These are phyloP conservation scores for Sorex maritimensis DNA, from an alignment of 2,797 vertebrate genomes.

Conservation along the genomic window DNA sequence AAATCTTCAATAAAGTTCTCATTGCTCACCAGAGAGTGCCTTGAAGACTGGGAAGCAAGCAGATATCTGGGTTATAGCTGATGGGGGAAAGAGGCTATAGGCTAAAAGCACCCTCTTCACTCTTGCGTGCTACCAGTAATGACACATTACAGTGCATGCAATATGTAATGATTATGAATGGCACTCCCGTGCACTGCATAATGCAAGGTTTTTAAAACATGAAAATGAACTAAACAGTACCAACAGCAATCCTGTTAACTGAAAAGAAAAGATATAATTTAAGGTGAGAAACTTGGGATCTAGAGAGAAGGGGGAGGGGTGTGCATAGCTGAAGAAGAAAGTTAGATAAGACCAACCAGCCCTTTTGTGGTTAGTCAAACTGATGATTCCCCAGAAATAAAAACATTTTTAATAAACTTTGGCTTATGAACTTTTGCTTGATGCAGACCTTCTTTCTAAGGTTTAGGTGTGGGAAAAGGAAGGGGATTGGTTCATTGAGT, in stretches of 20 bases:
- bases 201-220: constrained; percentile 49
- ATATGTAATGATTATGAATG: constrained; percentile 70
- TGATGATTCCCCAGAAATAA: constrained; percentile 18
- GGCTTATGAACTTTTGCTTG: neutral
- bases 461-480: neutral
- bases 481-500: neutral
- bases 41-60: constrained; percentile 30
- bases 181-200: neutral
- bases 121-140: constrained; percentile 33
- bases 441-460: constrained; percentile 14
- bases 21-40: constrained; percentile 58
- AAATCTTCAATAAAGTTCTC: constrained; percentile 70
- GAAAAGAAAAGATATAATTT: constrained; percentile 40
- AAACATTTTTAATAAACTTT: constrained; percentile 43
- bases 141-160: constrained; percentile 29
- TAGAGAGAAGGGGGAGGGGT: neutral
- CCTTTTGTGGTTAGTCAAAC: constrained; percentile 24
- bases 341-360: neutral
- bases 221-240: constrained; percentile 41
- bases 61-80: constrained; percentile 66
- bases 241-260: constrained; percentile 21
- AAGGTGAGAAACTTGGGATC: constrained; percentile 20
- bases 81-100: neutral
- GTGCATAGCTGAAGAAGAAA: neutral
- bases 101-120: constrained; percentile 13